A percentile compares a stretch with the other conserved stretches of the same genome.
phyloP scores from a whole-genome alignment of 2,797 vertebrate genomes.

The Chelon labrosus region DNA sequence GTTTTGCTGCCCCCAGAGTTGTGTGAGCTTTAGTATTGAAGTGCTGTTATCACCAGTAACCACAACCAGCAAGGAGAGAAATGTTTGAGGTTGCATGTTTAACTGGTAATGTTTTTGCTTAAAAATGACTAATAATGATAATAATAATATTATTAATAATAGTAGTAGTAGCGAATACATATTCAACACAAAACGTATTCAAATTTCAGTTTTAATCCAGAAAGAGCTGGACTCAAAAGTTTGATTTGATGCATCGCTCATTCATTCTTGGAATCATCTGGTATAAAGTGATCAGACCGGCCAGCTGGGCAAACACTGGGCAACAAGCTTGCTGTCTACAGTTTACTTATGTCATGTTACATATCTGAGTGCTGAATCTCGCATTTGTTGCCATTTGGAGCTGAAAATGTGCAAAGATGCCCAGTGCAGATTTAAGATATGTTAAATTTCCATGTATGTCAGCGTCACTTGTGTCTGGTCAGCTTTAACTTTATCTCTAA shows the following conservation, averaged over 20 bases:
- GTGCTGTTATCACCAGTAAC: too few relatives aligned
- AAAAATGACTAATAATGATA: background rate
- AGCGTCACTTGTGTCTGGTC: constrained; percentile 17
- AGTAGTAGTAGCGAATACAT: background rate
- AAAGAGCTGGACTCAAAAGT: constrained; percentile 1
- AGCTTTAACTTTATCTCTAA: background rate
- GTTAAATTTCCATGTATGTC: constrained; percentile 5
- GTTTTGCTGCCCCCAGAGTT: too few relatives aligned
- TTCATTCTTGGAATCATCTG: constrained; percentile 21
- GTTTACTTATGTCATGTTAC: constrained; percentile 42
- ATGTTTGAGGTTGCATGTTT: too few relatives aligned
- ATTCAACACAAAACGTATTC: constrained; percentile 14
- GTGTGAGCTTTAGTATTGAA: too few relatives aligned
- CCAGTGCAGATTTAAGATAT: constrained; percentile 35
- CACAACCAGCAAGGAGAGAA: too few relatives aligned
- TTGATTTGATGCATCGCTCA: constrained; percentile 26
- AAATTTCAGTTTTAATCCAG: constrained; percentile 12
- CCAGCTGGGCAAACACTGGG: constrained; percentile 41
- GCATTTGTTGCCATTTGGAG: constrained; percentile 33
- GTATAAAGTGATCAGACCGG: constrained; percentile 30
- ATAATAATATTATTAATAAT: too few relatives aligned
- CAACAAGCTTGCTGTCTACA: constrained; percentile 32
- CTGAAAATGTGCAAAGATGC: constrained; percentile 17
- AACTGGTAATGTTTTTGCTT: background rate
- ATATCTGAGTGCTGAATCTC: constrained; percentile 27